These are phyloP conservation scores for Mythimna loreyi DNA, from an alignment of 2,888 invertebrate genomes.

Conservation along the genomic window DNA sequence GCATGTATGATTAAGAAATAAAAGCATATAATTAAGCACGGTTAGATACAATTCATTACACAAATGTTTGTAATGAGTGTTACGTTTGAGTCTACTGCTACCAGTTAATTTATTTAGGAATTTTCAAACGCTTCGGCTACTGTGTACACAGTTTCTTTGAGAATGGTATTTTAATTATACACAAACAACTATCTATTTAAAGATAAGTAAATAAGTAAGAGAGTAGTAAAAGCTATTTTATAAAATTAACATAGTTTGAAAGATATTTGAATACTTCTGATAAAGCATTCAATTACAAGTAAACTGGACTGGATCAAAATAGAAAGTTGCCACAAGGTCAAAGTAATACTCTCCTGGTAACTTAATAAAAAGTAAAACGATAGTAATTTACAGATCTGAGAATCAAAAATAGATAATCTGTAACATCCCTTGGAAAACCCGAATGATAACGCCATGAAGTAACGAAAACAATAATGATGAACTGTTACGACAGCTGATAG, in stretches of 20 bases:
- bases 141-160: constrained; percentile 8
- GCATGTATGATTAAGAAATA: constrained; percentile 29
- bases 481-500: constrained; percentile 70
- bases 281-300: constrained; percentile 31
- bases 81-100: not conserved
- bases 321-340: constrained; percentile 47
- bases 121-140: constrained; percentile 17
- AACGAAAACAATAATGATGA: constrained; percentile 70
- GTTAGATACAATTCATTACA: constrained; percentile 18
- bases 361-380: constrained; percentile 8
- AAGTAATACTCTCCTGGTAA: constrained; percentile 12
- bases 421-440: constrained; percentile 58
- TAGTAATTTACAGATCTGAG: constrained; percentile 18
- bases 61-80: constrained; percentile 23
- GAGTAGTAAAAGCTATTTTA: constrained; percentile 34
- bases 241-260: constrained; percentile 20
- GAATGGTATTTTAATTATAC: constrained; percentile 32
- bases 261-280: constrained; percentile 42
- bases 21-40: constrained; percentile 29
- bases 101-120: constrained; percentile 4
- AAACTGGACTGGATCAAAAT: constrained; percentile 30
- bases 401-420: constrained; percentile 52
- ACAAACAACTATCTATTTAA: constrained; percentile 15
- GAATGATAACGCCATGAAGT: constrained; percentile 63
- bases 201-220: constrained; percentile 40